Evolutionary conservation across 2,113 vertebrate genomes (phyloP).

Genomic region (Rafetus swinhoei): DNA sequence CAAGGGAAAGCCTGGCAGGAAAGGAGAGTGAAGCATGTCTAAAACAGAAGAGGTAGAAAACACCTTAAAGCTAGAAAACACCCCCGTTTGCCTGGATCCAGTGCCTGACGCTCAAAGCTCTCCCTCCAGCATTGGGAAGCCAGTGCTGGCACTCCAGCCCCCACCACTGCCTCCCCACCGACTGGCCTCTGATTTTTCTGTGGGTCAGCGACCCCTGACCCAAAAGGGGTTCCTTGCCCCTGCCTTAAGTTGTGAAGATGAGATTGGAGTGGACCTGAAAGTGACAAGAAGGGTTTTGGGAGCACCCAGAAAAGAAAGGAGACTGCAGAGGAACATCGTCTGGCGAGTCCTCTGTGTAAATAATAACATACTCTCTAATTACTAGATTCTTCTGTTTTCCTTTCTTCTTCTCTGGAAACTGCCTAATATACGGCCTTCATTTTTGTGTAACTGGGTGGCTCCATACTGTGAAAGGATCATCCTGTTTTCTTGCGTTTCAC

Average conservation of each 20-base stretch:
- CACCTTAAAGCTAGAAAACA: neutral
- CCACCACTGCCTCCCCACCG: no score
- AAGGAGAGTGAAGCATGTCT: rapidly evolving
- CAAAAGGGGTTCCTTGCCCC: no score
- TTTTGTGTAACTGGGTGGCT: neutral
- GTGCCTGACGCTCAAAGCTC: no score
- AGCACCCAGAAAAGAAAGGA: rapidly evolving
- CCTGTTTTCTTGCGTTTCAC: neutral
- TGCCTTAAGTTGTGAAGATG: neutral
- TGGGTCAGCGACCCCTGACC: no score
- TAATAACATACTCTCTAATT: neutral
- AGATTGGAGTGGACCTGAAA: neutral
- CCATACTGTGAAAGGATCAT: rapidly evolving
- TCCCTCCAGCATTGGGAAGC: no score
- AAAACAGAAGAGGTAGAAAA: neutral
- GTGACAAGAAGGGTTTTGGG: rapidly evolving
- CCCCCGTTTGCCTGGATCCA: no score
- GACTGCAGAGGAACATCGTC: rapidly evolving
- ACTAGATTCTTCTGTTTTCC: neutral
- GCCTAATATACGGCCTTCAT: rapidly evolving
- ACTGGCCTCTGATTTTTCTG: no score
- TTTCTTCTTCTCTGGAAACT: neutral
- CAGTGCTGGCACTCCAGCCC: no score
- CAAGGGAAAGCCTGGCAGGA: neutral
- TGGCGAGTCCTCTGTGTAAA: neutral